Conservation (phyloP, 2,888 invertebrate genomes). For the Rambutsinella grinnellia region DNA sequence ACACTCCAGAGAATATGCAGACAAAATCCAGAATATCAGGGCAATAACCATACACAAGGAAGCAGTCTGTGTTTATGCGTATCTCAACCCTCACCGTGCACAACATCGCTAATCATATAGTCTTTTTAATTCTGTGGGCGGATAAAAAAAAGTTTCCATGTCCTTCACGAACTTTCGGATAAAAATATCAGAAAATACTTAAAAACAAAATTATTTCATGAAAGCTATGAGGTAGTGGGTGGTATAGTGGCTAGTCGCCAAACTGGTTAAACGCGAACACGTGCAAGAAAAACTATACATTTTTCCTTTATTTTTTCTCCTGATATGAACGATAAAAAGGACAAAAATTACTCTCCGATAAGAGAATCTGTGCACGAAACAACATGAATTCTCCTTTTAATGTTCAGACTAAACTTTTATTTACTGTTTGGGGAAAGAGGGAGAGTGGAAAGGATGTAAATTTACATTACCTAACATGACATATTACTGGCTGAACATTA, state of each 20-base stretch:
- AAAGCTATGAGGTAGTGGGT: too few relatives aligned
- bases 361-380: background rate
- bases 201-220: too few relatives aligned
- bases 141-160: constrained; percentile 18
- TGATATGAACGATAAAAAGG: too few relatives aligned
- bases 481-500: background rate
- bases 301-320: too few relatives aligned
- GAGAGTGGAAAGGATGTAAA: background rate
- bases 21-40: too few relatives aligned
- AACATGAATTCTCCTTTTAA: constrained; percentile 3
- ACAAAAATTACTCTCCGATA: background rate
- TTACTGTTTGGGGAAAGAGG: background rate
- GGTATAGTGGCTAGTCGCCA: background rate
- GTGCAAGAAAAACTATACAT: background rate
- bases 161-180: constrained; percentile 26
- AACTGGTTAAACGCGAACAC: background rate
- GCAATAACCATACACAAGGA: too few relatives aligned
- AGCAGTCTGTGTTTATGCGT: too few relatives aligned
- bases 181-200: background rate
- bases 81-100: too few relatives aligned
- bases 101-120: too few relatives aligned
- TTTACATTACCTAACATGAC: background rate
- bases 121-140: too few relatives aligned
- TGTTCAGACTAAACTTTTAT: background rate
- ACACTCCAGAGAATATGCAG: too few relatives aligned